phyloP scores from a whole-genome alignment of 2,888 invertebrate genomes.

The Scelioninae gen. 2 region DNA sequence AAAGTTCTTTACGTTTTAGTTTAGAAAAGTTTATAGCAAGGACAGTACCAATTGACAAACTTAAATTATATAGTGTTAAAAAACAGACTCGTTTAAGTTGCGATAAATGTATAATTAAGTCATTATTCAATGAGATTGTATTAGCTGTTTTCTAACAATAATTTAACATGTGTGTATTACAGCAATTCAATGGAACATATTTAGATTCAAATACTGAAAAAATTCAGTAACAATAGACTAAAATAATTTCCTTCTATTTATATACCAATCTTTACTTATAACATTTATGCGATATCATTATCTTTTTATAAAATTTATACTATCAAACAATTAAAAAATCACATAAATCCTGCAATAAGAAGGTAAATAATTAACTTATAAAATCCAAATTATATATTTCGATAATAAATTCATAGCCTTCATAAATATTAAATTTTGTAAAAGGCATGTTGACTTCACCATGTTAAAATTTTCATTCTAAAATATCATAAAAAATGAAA shows the following conservation, averaged over 20 bases:
- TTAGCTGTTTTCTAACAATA: no score
- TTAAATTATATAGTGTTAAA: neutral
- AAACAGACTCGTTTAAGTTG: no score
- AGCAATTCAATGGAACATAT: no score
- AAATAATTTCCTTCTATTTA: constrained; percentile 16
- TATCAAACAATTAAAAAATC: no score
- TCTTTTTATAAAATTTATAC: constrained; percentile 8
- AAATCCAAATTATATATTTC: no score
- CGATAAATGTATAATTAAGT: no score
- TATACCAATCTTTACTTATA: neutral
- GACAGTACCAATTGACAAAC: neutral
- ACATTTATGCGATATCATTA: neutral
- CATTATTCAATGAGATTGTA: no score
- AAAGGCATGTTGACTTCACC: constrained; percentile 13
- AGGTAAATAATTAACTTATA: no score
- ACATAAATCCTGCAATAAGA: no score
- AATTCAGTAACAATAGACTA: neutral
- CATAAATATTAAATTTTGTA: constrained; percentile 1
- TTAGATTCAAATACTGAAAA: constrained; percentile 2
- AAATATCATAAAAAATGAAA: no score
- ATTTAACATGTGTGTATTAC: no score
- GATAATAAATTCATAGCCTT: neutral
- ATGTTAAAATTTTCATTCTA: no score
- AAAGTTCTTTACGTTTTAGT: neutral
- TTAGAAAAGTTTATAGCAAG: constrained; percentile 1